Evolutionary conservation across 2,113 vertebrate species (phyloP).

Genomic region (Cygnus buccinator): DNA sequence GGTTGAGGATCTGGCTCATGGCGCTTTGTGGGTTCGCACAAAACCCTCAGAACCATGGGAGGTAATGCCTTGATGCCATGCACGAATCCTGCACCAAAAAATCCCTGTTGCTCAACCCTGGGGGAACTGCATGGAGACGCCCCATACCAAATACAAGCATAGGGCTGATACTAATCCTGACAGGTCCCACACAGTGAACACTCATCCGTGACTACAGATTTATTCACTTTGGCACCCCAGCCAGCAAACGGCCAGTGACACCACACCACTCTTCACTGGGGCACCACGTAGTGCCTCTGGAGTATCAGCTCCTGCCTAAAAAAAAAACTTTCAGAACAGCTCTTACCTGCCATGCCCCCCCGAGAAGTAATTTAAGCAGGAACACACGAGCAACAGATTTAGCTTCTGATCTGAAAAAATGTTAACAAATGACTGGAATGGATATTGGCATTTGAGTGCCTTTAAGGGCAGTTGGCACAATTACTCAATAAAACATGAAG

Average conservation of each 20-base stretch:
- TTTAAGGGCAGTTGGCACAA: constrained; percentile 56
- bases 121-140: neutral
- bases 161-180: neutral
- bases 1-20: neutral
- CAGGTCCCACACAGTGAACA: neutral
- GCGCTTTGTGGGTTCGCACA: neutral
- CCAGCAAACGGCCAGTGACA: neutral
- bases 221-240: neutral
- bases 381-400: constrained; percentile 41
- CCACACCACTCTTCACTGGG: neutral
- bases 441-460: constrained; percentile 54
- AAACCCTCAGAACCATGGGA: neutral
- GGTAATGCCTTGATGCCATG: too few relatives aligned
- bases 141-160: neutral
- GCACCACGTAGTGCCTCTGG: neutral
- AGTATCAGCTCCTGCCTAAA: neutral
- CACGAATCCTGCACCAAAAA: neutral
- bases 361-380: constrained; percentile 38
- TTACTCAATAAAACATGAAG: constrained; percentile 53
- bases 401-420: constrained; percentile 62
- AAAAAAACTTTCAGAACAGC: neutral
- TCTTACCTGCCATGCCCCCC: neutral
- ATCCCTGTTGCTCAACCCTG: neutral
- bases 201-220: neutral
- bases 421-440: constrained; percentile 55